Conservation (phyloP, 2,797 vertebrate genomes). For the Gymnocypris eckloni region DNA sequence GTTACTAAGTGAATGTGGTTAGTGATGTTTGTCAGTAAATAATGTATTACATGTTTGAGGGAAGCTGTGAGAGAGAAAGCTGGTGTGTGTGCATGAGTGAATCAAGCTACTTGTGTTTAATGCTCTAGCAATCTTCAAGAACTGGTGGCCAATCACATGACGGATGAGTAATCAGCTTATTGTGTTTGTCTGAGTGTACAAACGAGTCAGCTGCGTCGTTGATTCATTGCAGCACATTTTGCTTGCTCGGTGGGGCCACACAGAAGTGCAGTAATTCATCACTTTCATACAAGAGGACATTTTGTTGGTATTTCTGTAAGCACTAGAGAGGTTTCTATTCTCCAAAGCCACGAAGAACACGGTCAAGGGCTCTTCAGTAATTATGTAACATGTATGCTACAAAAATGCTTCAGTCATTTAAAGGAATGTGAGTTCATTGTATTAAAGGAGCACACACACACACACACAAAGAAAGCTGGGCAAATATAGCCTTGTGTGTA, state of each 20-base stretch:
- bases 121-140: slow-evolving; percentile 20
- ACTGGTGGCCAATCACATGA: slow-evolving; percentile 66
- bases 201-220: background rate
- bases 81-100: background rate
- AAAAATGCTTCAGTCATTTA: background rate
- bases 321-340: background rate
- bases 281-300: background rate
- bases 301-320: background rate
- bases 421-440: slow-evolving; percentile 14
- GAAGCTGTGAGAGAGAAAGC: background rate
- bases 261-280: background rate
- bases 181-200: slow-evolving; percentile 16
- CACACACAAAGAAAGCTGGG: background rate
- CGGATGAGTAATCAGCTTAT: slow-evolving; percentile 68
- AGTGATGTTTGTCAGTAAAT: background rate
- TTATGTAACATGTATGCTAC: background rate
- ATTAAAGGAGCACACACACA: background rate
- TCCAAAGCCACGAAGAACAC: background rate
- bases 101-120: background rate
- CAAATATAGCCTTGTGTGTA: slow-evolving; percentile 40
- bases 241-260: background rate
- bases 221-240: slow-evolving; percentile 18
- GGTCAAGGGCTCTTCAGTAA: background rate
- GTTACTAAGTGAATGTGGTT: background rate
- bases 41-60: background rate